phyloP scores from a whole-genome alignment of 2,797 vertebrate species.

The Bradypodion ventrale region DNA sequence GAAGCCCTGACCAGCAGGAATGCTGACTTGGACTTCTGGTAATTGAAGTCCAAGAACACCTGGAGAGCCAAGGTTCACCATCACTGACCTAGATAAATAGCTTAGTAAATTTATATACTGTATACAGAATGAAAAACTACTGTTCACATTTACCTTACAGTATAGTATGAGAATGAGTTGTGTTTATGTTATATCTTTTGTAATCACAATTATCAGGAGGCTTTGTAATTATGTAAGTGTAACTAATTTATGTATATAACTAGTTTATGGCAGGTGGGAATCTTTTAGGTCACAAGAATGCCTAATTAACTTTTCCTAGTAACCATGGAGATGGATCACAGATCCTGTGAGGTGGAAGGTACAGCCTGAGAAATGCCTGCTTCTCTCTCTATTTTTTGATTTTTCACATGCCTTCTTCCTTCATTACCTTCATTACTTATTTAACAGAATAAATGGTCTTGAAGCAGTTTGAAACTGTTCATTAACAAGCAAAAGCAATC shows the following conservation, averaged over 20 bases:
- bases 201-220: slow-evolving; percentile 14
- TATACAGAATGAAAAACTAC: background rate
- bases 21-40: too few species aligned
- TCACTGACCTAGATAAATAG: background rate
- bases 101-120: slow-evolving; percentile 3
- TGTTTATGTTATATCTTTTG: background rate
- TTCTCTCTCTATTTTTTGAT: background rate
- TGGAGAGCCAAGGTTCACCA: too few species aligned
- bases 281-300: slow-evolving; percentile 44
- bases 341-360: slow-evolving; percentile 30
- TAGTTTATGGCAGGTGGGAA: slow-evolving; percentile 50
- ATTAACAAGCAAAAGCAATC: background rate
- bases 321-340: slow-evolving; percentile 57
- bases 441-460: background rate
- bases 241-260: slow-evolving; percentile 48
- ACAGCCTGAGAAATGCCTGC: slow-evolving; percentile 6
- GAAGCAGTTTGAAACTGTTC: background rate
- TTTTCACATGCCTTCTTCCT: background rate
- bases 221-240: slow-evolving; percentile 48
- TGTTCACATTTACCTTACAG: background rate
- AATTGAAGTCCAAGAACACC: too few species aligned
- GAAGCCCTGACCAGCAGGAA: too few species aligned
- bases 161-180: slow-evolving; percentile 7
- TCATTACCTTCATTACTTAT: background rate
- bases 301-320: slow-evolving; percentile 42